Evolutionary conservation across 2,113 vertebrate species (phyloP).

Genomic region (Dicentrarchus labrax): DNA sequence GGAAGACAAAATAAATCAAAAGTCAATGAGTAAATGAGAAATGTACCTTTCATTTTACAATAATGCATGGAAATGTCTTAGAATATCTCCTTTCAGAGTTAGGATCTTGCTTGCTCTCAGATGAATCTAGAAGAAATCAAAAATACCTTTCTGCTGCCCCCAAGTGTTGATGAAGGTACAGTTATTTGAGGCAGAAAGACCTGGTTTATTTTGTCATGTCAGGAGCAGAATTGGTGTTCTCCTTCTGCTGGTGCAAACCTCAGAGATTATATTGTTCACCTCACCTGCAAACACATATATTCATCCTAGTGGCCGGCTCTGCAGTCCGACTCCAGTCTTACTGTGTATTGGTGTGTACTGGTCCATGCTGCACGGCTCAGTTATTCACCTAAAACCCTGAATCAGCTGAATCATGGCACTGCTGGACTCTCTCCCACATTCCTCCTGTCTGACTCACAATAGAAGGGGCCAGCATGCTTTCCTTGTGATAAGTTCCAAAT

Average conservation of each 20-base stretch:
- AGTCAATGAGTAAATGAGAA: background rate
- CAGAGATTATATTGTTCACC: background rate
- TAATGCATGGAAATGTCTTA: background rate
- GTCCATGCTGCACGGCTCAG: slow-evolving; percentile 29
- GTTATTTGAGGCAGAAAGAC: background rate
- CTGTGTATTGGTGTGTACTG: slow-evolving; percentile 1
- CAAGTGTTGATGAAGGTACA: slow-evolving; percentile 19
- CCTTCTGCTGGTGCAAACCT: slow-evolving; percentile 1
- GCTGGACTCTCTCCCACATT: slow-evolving; percentile 64
- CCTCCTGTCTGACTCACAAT: slow-evolving; percentile 52
- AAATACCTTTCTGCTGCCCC: slow-evolving; percentile 30
- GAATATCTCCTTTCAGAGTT: background rate
- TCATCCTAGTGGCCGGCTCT: background rate
- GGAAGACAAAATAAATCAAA: background rate
- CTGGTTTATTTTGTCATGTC: background rate
- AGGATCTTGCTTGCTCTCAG: background rate
- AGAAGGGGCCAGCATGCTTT: slow-evolving; percentile 23
- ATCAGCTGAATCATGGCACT: slow-evolving; percentile 48
- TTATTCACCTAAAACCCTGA: slow-evolving; percentile 53
- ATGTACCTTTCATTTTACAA: background rate
- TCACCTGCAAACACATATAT: background rate
- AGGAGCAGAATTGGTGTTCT: background rate
- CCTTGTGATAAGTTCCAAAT: slow-evolving; percentile 26
- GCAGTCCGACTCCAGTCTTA: background rate
- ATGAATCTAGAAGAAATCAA: background rate